phyloP scores from a whole-genome alignment of 2,113 vertebrate species.

The Gymnogyps californianus region DNA sequence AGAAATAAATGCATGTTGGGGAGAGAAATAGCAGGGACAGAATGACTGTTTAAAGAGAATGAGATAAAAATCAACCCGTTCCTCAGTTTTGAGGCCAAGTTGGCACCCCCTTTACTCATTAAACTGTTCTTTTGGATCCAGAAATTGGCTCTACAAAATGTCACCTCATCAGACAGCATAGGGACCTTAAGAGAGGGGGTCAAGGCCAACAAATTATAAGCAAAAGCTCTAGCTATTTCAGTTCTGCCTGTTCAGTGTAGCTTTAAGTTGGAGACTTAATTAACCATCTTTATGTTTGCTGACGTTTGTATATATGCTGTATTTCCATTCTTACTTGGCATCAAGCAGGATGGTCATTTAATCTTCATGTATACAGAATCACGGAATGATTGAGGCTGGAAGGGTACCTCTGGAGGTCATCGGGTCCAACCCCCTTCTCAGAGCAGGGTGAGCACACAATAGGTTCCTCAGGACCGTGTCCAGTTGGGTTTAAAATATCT shows the following conservation, averaged over 20 bases:
- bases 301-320: background rate
- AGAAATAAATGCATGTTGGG: background rate
- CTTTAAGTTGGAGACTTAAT: background rate
- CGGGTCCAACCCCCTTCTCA: background rate
- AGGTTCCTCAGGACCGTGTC: background rate
- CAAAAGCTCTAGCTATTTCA: background rate
- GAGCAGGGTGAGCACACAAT: background rate
- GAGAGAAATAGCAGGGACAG: background rate
- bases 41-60: background rate
- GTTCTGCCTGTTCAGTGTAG: background rate
- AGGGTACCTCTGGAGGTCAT: background rate
- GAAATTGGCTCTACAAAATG: constrained; percentile 36
- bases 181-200: background rate
- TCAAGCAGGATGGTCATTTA: background rate
- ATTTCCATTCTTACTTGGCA: background rate
- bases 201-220: background rate
- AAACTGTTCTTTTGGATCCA: constrained; percentile 47
- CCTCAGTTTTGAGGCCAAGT: background rate
- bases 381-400: background rate
- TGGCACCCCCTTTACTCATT: background rate
- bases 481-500: background rate
- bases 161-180: background rate
- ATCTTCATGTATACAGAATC: background rate
- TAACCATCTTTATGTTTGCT: background rate
- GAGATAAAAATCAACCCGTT: background rate